These are phyloP conservation scores for Lasioglossum villosulum DNA, from an alignment of 2,888 invertebrate genomes.

Conservation along the genomic window DNA sequence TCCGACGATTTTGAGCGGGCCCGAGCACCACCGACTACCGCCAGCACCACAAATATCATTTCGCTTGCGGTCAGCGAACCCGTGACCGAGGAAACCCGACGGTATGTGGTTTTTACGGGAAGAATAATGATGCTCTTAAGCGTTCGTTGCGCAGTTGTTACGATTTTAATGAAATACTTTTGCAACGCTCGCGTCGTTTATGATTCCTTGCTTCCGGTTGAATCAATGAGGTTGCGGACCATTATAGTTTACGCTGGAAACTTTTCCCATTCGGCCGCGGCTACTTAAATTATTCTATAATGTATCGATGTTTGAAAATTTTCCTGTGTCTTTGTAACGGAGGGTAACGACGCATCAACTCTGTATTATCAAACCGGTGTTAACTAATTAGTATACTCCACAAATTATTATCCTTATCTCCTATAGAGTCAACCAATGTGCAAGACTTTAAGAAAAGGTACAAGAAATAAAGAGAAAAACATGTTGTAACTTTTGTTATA, in stretches of 20 bases:
- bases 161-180: constrained; percentile 1
- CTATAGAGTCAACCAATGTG: neutral
- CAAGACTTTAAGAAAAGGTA: neutral
- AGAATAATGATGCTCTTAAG: constrained; percentile 20
- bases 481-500: neutral
- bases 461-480: neutral
- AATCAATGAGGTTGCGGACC: neutral
- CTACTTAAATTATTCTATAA: neutral
- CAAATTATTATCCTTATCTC: no score
- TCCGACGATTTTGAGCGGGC: neutral
- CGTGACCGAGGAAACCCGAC: neutral
- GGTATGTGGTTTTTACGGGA: constrained; percentile 12
- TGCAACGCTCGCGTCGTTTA: neutral
- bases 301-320: neutral
- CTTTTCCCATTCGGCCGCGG: neutral
- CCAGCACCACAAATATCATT: neutral
- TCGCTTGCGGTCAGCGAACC: constrained; percentile 3
- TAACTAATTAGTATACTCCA: no score
- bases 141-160: constrained; percentile 16
- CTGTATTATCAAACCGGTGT: no score
- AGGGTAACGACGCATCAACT: no score
- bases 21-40: neutral
- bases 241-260: neutral
- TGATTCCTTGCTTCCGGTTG: neutral
- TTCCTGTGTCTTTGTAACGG: neutral